These are phyloP conservation scores for Drosophila chauvacae DNA, from an alignment of 1,140 invertebrate genomes.

Conservation along the genomic window DNA sequence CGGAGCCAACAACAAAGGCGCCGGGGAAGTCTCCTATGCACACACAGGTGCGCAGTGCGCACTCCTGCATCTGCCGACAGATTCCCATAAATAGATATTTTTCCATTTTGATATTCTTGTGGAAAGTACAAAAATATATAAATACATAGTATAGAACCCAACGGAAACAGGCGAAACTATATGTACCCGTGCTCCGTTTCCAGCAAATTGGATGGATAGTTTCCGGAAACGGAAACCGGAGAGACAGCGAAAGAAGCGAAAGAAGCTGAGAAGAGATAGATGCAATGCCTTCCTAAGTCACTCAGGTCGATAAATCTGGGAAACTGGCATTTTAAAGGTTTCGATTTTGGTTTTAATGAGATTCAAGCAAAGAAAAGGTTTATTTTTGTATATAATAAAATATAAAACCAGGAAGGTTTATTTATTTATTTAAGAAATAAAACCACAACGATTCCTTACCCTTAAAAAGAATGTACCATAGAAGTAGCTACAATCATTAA, in stretches of 20 bases:
- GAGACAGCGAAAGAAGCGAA: neutral
- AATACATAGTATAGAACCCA: neutral
- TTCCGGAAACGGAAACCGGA: conserved; percentile 5
- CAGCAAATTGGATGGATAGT: neutral
- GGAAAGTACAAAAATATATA: neutral
- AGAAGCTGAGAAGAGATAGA: neutral
- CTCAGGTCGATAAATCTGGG: neutral
- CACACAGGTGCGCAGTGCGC: neutral
- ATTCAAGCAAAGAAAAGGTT: neutral
- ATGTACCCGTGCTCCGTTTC: neutral
- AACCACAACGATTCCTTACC: neutral
- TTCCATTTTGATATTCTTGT: neutral
- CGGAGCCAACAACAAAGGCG: conserved; percentile 25
- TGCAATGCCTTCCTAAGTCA: neutral
- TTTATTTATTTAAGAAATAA: neutral
- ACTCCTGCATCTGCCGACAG: neutral
- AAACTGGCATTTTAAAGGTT: neutral
- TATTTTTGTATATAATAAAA: neutral
- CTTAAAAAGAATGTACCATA: neutral
- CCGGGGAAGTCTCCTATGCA: neutral
- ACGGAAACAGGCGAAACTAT: neutral
- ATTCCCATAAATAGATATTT: neutral
- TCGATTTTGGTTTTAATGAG: no score
- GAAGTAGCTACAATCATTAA: no score
- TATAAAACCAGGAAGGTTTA: neutral